Evolutionary conservation across 2,888 invertebrate species (phyloP), one percentile per base, ranked within the genome.

Genomic region (Pycnomerus fuliginosus): DNA sequence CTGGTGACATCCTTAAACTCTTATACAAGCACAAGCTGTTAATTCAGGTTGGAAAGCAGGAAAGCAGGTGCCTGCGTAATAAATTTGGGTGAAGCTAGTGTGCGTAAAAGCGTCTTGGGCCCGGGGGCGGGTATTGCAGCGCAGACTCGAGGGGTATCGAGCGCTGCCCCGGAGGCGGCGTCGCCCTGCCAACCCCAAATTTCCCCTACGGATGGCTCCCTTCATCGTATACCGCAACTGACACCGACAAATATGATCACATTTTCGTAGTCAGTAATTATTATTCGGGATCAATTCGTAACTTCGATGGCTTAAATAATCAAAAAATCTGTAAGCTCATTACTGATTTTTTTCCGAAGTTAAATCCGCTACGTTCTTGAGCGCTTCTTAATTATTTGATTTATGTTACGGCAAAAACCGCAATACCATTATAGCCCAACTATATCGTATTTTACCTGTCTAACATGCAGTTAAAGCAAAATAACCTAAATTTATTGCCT

Each of bases 151-250:
- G 40, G 46, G 52, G 52, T 67, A 67, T 66, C 65, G 67, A 67
- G 56, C 66, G 65, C 60, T 55, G 60, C 61, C 62, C 62, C 55
- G 50, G 59, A 62, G 65, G 64, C 61, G 62, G 60, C 56, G 64
- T 66, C 68, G 60, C 62, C 62, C 64, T 64, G 63, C 64, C 66
- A 63, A 64, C 66, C 60, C 61, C 52, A 47, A 47, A 52, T 52
- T 55, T 55, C 53, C 58, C 60, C 57, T 55, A 55, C 52, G 48
- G 50, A 43, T 48, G 39, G 36, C 45, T 41, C 40, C 39, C 45
- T 39, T 41, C 34, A 41, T 31, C 42, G 36, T n/a, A n/a, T 36
- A 46, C 46, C 41, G 37, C 40, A 47, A 42, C 47, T 43, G 47
- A 43, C 47, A 43, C 47, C 43, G 47, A 34, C 47, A 48, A 43